phyloP scores from a whole-genome alignment of 1,140 invertebrate species.

The Sycobia sp. region DNA sequence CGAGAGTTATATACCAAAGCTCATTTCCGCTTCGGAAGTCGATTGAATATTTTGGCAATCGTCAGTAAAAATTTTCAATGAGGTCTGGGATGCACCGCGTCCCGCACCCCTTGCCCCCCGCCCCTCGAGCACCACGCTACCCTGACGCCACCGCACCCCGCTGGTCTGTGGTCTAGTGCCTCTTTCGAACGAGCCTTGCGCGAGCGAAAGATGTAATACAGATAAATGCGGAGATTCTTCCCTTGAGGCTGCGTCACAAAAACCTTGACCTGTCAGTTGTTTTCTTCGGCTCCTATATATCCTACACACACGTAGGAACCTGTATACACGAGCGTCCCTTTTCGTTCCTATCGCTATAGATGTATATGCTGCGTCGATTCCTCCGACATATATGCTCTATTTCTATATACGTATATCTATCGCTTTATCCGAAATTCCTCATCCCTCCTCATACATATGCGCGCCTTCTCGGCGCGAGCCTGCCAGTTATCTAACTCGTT shows the following conservation, averaged over 20 bases:
- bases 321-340: no score
- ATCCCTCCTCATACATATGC: no score
- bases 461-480: no score
- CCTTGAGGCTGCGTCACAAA: slow-evolving; percentile 33
- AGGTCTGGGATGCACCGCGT: slow-evolving; percentile 10
- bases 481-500: no score
- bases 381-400: no score
- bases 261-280: slow-evolving; percentile 42
- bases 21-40: slow-evolving; percentile 23
- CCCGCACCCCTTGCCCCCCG: background rate
- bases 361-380: no score
- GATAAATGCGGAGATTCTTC: slow-evolving; percentile 34
- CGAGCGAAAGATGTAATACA: slow-evolving; percentile 11
- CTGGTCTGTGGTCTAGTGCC: no score
- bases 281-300: slow-evolving; percentile 25
- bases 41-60: slow-evolving; percentile 31
- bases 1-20: background rate
- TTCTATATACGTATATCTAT: no score
- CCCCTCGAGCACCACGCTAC: background rate
- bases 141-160: background rate
- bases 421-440: no score
- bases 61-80: slow-evolving; percentile 17
- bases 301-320: no score
- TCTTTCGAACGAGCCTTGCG: no score
- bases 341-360: no score